Conservation (phyloP, 2,888 invertebrate species). For the Dioctria linearis region DNA sequence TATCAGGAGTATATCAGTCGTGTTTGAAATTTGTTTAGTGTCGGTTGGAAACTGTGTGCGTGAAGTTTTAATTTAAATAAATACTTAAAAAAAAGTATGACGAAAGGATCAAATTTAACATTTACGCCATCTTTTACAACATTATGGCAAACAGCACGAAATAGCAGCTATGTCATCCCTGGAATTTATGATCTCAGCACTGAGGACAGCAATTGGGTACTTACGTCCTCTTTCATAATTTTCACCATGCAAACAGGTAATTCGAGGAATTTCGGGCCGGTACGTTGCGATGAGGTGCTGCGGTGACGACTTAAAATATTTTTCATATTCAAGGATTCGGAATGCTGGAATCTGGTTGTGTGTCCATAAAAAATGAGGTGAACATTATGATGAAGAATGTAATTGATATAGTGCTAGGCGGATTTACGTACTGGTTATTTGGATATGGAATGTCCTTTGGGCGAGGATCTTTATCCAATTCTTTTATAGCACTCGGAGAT, state of each 20-base stretch:
- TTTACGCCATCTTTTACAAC: not conserved
- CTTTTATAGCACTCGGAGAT: conserved; percentile 88
- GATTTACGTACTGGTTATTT: conserved; percentile 92
- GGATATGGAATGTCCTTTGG: conserved; percentile 95
- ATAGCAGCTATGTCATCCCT: conserved; percentile 72
- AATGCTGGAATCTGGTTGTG: conserved; percentile 93
- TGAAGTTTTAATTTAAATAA: not conserved
- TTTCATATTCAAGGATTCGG: conserved; percentile 82
- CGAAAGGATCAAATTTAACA: not conserved
- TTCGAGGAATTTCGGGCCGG: not conserved
- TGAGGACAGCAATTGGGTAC: conserved; percentile 91
- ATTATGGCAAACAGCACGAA: conserved; percentile 61
- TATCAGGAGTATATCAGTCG: conserved; percentile 4
- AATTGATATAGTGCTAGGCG: conserved; percentile 93
- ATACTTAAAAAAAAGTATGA: not conserved
- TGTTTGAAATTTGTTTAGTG: not conserved
- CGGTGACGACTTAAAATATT: not conserved
- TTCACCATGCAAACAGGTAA: conserved; percentile 95
- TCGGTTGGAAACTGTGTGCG: conserved; percentile 5
- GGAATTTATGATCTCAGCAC: conserved; percentile 78
- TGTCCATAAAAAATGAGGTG: conserved; percentile 93
- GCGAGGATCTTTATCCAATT: conserved; percentile 79
- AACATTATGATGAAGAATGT: conserved; percentile 99
- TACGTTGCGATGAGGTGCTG: not conserved
- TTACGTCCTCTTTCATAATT: conserved; percentile 90